phyloP scores from a whole-genome alignment of 2,888 invertebrate genomes.

The Horisme vitalbata region DNA sequence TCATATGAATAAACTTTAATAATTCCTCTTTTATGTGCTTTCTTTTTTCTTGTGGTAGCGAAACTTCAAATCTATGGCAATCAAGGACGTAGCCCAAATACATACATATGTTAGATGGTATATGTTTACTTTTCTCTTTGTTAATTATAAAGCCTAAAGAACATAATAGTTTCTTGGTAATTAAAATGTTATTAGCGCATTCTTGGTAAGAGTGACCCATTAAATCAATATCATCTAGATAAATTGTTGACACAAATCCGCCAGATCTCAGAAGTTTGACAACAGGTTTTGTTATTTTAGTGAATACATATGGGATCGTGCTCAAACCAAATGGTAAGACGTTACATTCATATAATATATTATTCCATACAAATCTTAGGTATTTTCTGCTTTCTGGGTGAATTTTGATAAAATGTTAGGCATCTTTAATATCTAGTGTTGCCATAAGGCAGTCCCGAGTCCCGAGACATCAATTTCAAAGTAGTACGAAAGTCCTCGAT shows the following conservation, averaged over 20 bases:
- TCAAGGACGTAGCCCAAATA: no score
- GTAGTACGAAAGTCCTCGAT: no score
- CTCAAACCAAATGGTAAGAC: conserved; percentile 23
- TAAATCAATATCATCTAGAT: conserved; percentile 28
- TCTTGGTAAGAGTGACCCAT: conserved; percentile 5
- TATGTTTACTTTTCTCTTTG: no score
- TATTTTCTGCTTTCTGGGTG: conserved; percentile 6
- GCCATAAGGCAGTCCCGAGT: conserved; percentile 8
- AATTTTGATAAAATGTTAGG: conserved; percentile 10
- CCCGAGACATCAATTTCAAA: no score
- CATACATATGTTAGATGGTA: no score
- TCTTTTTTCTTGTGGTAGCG: conserved; percentile 28
- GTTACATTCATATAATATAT: conserved; percentile 17
- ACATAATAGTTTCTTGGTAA: no score
- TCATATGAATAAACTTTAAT: not conserved
- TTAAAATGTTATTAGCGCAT: not conserved
- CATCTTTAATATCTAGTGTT: conserved; percentile 22
- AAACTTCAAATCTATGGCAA: conserved; percentile 4
- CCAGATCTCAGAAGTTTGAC: no score
- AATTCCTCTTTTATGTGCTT: conserved; percentile 12
- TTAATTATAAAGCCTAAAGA: no score
- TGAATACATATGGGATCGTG: conserved; percentile 21
- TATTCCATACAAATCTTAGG: conserved; percentile 9
- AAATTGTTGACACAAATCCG: no score
- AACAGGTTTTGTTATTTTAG: no score